Percentiles rank a stretch among this genome's conserved stretches.
These are phyloP conservation scores for Coranthus polyacanthus DNA, from an alignment of 2,797 vertebrate species.

Conservation along the genomic window DNA sequence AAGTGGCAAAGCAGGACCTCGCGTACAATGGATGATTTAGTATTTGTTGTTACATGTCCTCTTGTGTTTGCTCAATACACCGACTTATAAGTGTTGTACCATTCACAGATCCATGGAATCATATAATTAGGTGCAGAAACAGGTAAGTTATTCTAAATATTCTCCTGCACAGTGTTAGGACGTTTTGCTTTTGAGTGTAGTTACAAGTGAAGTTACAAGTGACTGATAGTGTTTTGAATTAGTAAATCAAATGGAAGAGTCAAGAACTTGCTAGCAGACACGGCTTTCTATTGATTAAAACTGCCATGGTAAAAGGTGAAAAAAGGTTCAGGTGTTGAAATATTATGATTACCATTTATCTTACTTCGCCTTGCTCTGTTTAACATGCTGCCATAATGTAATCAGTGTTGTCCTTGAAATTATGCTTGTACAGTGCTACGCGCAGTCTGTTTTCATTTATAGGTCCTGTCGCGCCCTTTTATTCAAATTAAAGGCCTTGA, in stretches of 20 bases:
- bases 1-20: no score
- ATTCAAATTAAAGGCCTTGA: not conserved
- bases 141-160: no score
- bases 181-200: not conserved
- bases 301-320: constrained; percentile 21
- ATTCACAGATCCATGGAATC: no score
- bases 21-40: no score
- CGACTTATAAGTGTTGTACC: no score
- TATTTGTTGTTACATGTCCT: no score
- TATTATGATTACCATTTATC: constrained; percentile 51
- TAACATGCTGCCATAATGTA: constrained; percentile 34
- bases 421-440: constrained; percentile 6
- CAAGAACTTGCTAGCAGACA: constrained; percentile 14
- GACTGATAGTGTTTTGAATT: not conserved
- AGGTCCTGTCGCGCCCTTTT: not conserved
- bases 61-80: no score
- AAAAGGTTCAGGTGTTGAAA: constrained; percentile 42
- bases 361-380: constrained; percentile 58
- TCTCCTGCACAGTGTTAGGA: no score
- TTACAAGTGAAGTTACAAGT: not conserved
- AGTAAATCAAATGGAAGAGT: constrained; percentile 5
- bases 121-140: no score
- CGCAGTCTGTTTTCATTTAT: not conserved
- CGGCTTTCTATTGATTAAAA: constrained; percentile 43
- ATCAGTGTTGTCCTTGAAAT: constrained; percentile 36